phyloP scores from a whole-genome alignment of 2,888 invertebrate genomes.

The Chrysina gloriosa region DNA sequence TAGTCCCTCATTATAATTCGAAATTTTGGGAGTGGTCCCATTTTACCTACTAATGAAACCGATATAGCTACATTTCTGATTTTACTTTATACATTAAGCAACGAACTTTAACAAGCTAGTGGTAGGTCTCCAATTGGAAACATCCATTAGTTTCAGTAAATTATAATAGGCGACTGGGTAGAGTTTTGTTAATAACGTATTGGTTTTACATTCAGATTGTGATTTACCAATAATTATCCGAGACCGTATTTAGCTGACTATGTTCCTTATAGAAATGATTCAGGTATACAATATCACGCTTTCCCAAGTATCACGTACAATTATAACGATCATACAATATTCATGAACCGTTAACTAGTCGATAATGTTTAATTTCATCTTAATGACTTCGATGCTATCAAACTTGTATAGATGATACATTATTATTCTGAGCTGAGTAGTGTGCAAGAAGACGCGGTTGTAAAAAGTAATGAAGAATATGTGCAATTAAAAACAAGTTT shows the following conservation, averaged over 20 bases:
- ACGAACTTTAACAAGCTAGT: not conserved
- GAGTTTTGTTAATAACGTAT: not conserved
- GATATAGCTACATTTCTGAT: not conserved
- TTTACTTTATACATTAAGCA: conserved; percentile 1
- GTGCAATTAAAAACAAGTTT: too few relatives aligned
- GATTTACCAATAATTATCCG: not conserved
- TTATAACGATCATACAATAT: conserved; percentile 52
- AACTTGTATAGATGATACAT: too few relatives aligned
- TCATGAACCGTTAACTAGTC: conserved; percentile 55
- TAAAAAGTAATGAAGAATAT: too few relatives aligned
- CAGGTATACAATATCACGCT: not conserved
- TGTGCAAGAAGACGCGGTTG: too few relatives aligned
- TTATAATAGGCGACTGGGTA: not conserved
- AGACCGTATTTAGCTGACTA: not conserved
- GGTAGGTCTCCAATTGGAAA: not conserved
- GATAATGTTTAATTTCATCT: conserved; percentile 46
- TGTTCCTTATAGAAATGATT: not conserved
- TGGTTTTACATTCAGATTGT: not conserved
- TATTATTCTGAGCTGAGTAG: too few relatives aligned
- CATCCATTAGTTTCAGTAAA: conserved; percentile 16
- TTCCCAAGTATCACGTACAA: conserved; percentile 50
- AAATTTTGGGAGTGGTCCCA: too few relatives aligned
- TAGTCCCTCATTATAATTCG: too few relatives aligned
- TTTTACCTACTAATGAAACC: conserved; percentile 9
- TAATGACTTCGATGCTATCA: conserved; percentile 31